These are phyloP conservation scores for Caenorhabditis briggsae DNA, from an alignment of 1,140 invertebrate genomes.

Conservation along the genomic window DNA sequence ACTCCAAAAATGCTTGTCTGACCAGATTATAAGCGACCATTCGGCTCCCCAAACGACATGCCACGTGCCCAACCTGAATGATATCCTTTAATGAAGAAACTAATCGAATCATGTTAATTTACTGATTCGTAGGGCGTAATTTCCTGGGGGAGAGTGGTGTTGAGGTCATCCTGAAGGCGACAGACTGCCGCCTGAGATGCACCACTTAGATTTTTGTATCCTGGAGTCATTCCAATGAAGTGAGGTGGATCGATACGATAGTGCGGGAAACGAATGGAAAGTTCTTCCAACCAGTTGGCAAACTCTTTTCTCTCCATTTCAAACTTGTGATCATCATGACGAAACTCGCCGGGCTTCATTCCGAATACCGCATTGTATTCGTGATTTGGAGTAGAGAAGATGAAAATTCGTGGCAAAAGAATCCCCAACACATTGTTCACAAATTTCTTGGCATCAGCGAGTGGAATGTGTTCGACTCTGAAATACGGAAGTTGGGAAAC, in stretches of 20 bases:
- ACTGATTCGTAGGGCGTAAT: slow-evolving; percentile 11
- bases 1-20: slow-evolving; percentile 20
- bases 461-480: slow-evolving; percentile 63
- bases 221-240: slow-evolving; percentile 28
- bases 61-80: slow-evolving; percentile 25
- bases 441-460: slow-evolving; percentile 50
- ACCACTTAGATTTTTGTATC: slow-evolving; percentile 14
- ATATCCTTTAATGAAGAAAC: background rate
- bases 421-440: slow-evolving; percentile 27
- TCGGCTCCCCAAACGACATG: slow-evolving; percentile 1
- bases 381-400: slow-evolving; percentile 63
- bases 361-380: slow-evolving; percentile 62
- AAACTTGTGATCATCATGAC: slow-evolving; percentile 63
- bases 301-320: slow-evolving; percentile 63
- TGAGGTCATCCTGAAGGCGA: background rate
- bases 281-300: slow-evolving; percentile 44
- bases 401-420: slow-evolving; percentile 52
- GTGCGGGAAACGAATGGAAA: slow-evolving; percentile 4
- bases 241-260: slow-evolving; percentile 20
- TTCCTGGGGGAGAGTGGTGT: slow-evolving; percentile 14
- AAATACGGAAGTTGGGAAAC: background rate
- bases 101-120: slow-evolving; percentile 10
- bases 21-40: slow-evolving; percentile 35
- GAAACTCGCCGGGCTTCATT: slow-evolving; percentile 55
- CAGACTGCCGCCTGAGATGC: slow-evolving; percentile 46